Conservation (phyloP, 2,113 vertebrate genomes). For the Trichechus manatus region DNA sequence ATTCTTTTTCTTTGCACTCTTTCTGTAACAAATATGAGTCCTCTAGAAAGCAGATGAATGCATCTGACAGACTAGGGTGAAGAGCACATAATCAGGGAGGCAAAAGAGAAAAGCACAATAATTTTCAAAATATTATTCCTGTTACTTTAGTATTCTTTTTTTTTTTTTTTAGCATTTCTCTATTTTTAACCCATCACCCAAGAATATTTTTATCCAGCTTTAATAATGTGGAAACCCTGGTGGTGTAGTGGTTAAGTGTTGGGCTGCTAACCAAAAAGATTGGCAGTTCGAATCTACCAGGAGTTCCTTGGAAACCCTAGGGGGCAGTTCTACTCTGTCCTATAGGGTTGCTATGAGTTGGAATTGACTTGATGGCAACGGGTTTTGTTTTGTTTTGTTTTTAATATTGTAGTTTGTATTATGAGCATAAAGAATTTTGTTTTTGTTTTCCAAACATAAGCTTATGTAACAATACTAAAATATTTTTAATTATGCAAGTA, state of each 20-base stretch:
- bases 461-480: background rate
- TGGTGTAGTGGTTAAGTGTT: too few relatives aligned
- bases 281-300: too few relatives aligned
- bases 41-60: background rate
- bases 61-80: background rate
- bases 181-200: background rate
- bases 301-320: too few relatives aligned
- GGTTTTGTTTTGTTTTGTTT: too few relatives aligned
- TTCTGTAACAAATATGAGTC: background rate
- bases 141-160: background rate
- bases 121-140: background rate
- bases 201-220: background rate
- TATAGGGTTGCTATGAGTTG: too few relatives aligned
- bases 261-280: too few relatives aligned
- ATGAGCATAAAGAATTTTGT: background rate
- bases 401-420: constrained; percentile 3
- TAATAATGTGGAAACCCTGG: too few relatives aligned
- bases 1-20: constrained; percentile 46
- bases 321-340: too few relatives aligned
- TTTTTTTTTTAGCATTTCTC: background rate
- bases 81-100: background rate
- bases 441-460: background rate
- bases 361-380: too few relatives aligned
- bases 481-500: background rate
- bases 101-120: background rate